phyloP scores from a whole-genome alignment of 2,797 vertebrate genomes.

The Paratrypauchen microcephalus region DNA sequence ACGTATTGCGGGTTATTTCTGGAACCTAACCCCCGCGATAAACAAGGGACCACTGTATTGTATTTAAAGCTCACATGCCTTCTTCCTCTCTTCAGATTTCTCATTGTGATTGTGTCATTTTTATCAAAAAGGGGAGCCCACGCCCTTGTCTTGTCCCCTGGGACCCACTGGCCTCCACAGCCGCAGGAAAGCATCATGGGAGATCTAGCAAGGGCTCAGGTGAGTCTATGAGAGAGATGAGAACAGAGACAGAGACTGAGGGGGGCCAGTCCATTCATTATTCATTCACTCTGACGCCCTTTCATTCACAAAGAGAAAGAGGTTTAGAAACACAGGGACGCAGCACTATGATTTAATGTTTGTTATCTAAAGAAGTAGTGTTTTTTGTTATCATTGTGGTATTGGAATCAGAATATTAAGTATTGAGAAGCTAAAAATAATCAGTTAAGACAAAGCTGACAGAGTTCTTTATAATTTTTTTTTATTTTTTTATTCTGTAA shows the following conservation, averaged over 20 bases:
- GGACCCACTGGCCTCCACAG: slow-evolving; percentile 48
- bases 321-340: slow-evolving; percentile 6
- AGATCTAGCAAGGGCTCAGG: slow-evolving; percentile 55
- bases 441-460: no score
- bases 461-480: no score
- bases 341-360: no score
- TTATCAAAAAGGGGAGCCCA: slow-evolving; percentile 45
- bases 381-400: no score
- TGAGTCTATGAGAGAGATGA: slow-evolving; percentile 34
- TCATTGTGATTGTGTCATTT: slow-evolving; percentile 30
- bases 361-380: no score
- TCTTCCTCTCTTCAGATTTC: not conserved
- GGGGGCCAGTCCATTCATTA: slow-evolving; percentile 41
- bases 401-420: no score
- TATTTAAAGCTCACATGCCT: no score
- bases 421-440: no score
- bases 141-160: slow-evolving; percentile 61
- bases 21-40: no score
- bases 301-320: slow-evolving; percentile 8
- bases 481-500: no score
- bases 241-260: slow-evolving; percentile 27
- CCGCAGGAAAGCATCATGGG: slow-evolving; percentile 41
- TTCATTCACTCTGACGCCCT: slow-evolving; percentile 22
- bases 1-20: no score
- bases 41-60: no score